Percentiles rank a stretch among this genome's conserved stretches.
Evolutionary conservation across 92 coral and sea anemone species (phyloP).

Genomic region (Umimayanthus kanabou): DNA sequence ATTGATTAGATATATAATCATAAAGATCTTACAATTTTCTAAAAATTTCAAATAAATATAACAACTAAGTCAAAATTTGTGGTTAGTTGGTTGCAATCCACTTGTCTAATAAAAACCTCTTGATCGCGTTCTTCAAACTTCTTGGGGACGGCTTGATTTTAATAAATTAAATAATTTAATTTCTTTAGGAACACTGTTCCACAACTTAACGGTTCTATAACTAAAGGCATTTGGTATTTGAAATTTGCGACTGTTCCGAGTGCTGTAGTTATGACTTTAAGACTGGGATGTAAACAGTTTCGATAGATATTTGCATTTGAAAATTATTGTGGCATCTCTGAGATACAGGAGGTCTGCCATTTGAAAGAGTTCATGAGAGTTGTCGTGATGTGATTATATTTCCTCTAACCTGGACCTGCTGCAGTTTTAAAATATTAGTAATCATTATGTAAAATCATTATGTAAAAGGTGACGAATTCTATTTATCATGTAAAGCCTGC

Average conservation of each 20-base stretch:
- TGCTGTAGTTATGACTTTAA: background rate
- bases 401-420: slow-evolving; percentile 1
- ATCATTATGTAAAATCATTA: no score
- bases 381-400: background rate
- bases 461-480: no score
- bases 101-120: no score
- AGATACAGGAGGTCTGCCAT: slow-evolving; percentile 1
- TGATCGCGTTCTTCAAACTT: no score
- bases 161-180: no score
- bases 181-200: background rate
- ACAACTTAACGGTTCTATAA: background rate
- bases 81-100: no score
- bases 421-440: background rate
- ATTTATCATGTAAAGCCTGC: no score
- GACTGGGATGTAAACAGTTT: background rate
- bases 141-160: no score
- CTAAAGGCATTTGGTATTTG: background rate
- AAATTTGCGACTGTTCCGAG: background rate
- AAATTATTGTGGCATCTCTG: background rate
- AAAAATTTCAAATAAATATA: no score
- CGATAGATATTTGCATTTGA: background rate
- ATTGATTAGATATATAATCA: no score
- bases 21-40: no score
- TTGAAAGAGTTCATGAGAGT: background rate
- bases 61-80: no score